Base-by-base conservation (phyloP, 2,888 invertebrate genomes). In the Sthenelais limicola region DNA sequence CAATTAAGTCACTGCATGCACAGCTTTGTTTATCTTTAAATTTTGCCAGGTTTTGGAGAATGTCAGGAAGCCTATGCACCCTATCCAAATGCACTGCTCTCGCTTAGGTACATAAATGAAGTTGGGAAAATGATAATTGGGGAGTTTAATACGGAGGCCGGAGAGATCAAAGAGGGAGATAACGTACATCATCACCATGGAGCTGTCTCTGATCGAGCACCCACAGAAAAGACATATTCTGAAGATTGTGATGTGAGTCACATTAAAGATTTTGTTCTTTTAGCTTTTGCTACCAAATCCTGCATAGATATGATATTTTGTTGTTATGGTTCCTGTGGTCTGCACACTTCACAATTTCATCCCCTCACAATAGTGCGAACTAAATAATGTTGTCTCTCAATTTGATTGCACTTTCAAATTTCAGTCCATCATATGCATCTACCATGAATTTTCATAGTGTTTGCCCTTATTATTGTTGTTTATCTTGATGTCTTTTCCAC, bases 61-160 rank as follows among this genome's bases (percentile, higher is more conserved):
- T 82, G 83, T 67, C 85, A 86, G 72, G 83, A 84, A 33, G 83
- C 84, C 0, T 87, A 87, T 81, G 82, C 80, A 67, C 84, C 85
- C 0, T 87, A 86, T 70, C 87, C 87, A 4, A 85, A 86, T 78
- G 86, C 86, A 24, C 81, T 86, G 7, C 78, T 86, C 68, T 85
- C 83, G 21, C 70, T 87, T 33, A 76, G 85, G n/a, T 87, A 85
- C 75, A 84, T 87, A 48, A 83, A 82, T 32, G 84, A 85, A 62
- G 86, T 87, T 3, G 86, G 86, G n/a, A 83, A 82, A 73, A 86
- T 87, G 54, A 80, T 87, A 33, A 80, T 87, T 78, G 82, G 83
- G 0, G 86, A 85, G 69, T 76, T 80, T 32, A 80, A 80, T 56
- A 74, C 82, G 3, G 84, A 84, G 32, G 79, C 82, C 32, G 83